Conservation (phyloP, 2,888 invertebrate genomes). For the Lamproptera curius region DNA sequence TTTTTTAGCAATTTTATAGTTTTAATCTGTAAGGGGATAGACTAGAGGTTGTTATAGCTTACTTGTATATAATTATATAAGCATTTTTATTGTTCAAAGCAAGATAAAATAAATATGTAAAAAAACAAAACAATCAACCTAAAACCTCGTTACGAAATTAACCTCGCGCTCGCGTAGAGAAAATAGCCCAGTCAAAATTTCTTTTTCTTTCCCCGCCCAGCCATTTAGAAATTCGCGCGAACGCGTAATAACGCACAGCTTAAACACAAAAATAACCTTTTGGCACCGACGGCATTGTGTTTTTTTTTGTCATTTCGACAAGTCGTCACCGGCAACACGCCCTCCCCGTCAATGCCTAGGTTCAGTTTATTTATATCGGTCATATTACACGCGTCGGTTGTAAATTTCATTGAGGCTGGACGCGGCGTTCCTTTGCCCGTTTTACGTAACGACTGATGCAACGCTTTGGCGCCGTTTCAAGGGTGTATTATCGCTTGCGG, state of each 20-base stretch:
- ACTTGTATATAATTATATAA: too few species aligned
- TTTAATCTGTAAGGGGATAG: too few species aligned
- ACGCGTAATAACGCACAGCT: background rate
- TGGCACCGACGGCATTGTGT: conserved; percentile 1
- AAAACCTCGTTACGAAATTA: too few species aligned
- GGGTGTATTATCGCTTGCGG: conserved; percentile 41
- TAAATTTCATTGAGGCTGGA: conserved; percentile 24
- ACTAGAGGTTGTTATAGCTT: too few species aligned
- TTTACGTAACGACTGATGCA: conserved; percentile 26
- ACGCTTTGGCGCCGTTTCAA: conserved; percentile 39
- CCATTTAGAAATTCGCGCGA: background rate
- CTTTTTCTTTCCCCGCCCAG: too few species aligned
- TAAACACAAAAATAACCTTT: background rate
- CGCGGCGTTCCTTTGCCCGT: conserved; percentile 5
- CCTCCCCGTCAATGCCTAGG: conserved; percentile 13
- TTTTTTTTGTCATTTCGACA: conserved; percentile 4
- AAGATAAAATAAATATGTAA: too few species aligned
- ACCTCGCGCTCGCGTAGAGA: too few species aligned
- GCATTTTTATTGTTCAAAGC: too few species aligned
- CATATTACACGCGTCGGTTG: conserved; percentile 14
- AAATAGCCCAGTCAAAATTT: too few species aligned
- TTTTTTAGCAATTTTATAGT: too few species aligned
- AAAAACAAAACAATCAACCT: too few species aligned
- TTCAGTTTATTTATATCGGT: conserved; percentile 11
- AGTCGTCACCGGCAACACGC: conserved; percentile 13